These are phyloP conservation scores for Tridacna gigas DNA, from an alignment of 2,888 invertebrate genomes.

Conservation along the genomic window DNA sequence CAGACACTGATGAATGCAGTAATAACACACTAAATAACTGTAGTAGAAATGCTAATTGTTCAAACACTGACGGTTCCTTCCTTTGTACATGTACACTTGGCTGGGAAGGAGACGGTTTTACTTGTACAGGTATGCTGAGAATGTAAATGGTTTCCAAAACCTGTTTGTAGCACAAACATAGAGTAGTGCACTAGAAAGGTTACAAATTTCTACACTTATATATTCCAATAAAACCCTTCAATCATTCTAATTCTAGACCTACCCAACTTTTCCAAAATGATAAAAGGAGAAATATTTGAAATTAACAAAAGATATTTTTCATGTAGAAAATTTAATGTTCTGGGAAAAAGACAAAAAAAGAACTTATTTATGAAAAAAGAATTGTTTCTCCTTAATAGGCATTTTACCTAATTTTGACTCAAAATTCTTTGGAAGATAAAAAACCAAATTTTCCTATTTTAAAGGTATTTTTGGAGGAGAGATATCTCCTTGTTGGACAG, in stretches of 20 bases:
- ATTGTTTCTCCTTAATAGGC: no score
- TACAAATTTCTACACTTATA: background rate
- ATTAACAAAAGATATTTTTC: no score
- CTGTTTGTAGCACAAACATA: background rate
- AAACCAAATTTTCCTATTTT: no score
- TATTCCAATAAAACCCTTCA: no score
- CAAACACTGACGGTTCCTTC: slow-evolving; percentile 11
- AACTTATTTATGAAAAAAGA: no score
- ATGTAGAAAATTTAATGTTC: no score
- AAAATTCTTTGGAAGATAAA: no score
- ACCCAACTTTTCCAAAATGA: no score
- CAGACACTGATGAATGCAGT: background rate
- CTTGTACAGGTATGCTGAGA: background rate
- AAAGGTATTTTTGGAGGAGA: background rate
- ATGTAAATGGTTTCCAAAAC: background rate
- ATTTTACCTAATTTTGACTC: no score
- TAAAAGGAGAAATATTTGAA: no score
- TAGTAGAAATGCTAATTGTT: slow-evolving; percentile 29
- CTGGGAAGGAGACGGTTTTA: background rate
- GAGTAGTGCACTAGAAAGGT: background rate
- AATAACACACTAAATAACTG: slow-evolving; percentile 11
- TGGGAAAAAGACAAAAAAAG: no score
- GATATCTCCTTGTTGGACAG: background rate
- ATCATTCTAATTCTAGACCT: no score
- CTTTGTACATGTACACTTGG: background rate